Conservation (phyloP, 1,140 invertebrate genomes). For the Cydia strobilella region DNA sequence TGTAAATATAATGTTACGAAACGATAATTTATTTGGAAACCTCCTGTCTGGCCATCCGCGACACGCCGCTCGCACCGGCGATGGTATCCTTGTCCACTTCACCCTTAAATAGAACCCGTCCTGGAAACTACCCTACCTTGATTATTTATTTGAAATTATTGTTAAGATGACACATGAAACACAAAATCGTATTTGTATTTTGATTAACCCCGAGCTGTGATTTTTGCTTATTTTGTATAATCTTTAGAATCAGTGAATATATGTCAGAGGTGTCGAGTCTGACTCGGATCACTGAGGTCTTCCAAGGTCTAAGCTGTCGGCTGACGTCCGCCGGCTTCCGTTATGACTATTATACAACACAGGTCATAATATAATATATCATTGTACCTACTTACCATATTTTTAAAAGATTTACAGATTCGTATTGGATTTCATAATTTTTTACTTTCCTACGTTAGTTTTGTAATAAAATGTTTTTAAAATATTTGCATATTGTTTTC, state of each 20-base stretch:
- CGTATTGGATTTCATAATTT: slow-evolving; percentile 77
- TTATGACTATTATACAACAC: slow-evolving; percentile 53
- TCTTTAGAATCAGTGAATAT: slow-evolving; percentile 59
- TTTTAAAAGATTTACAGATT: slow-evolving; percentile 75
- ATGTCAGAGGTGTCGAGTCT: slow-evolving; percentile 39
- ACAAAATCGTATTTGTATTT: slow-evolving; percentile 74
- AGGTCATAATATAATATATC: slow-evolving; percentile 44
- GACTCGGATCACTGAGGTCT: slow-evolving; percentile 51
- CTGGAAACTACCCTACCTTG: slow-evolving; percentile 67
- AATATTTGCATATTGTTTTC: slow-evolving; percentile 54
- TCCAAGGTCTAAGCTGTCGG: slow-evolving; percentile 42
- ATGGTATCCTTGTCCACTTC: slow-evolving; percentile 49
- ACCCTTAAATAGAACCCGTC: slow-evolving; percentile 63
- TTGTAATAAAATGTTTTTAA: slow-evolving; percentile 79
- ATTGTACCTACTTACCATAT: slow-evolving; percentile 67
- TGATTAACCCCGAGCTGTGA: slow-evolving; percentile 79
- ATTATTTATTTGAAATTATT: slow-evolving; percentile 77
- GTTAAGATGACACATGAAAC: slow-evolving; percentile 65
- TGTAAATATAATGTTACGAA: slow-evolving; percentile 59
- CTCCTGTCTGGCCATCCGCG: neutral
- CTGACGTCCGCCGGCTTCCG: slow-evolving; percentile 39
- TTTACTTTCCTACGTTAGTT: slow-evolving; percentile 78
- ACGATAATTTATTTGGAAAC: slow-evolving; percentile 32
- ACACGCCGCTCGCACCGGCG: neutral
- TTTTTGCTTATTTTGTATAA: slow-evolving; percentile 73